These are phyloP conservation scores for Rhabditoides inermis DNA, from an alignment of 2,888 invertebrate genomes.

Conservation along the genomic window DNA sequence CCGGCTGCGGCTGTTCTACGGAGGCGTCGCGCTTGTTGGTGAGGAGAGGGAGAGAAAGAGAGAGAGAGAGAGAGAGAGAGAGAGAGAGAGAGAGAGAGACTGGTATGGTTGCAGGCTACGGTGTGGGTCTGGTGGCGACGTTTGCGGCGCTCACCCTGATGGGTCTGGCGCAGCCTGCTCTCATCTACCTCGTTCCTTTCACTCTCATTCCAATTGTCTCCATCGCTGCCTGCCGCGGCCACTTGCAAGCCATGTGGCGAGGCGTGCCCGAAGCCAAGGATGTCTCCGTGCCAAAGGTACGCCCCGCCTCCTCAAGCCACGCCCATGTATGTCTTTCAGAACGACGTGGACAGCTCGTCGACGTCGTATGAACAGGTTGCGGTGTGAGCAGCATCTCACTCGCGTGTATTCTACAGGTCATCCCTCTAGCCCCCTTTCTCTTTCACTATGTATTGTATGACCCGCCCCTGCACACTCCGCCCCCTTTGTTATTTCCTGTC, in stretches of 20 bases:
- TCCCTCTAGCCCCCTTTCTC: no score
- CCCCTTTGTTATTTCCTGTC: no score
- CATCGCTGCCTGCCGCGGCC: conserved; percentile 52
- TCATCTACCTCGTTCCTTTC: conserved; percentile 60
- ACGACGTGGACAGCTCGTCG: no score
- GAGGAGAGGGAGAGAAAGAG: background rate
- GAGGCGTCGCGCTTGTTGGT: conserved; percentile 32
- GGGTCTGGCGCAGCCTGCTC: conserved; percentile 60
- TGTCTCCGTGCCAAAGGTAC: no score
- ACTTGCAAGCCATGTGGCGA: conserved; percentile 52
- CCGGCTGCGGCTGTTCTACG: conserved; percentile 42
- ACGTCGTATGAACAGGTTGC: no score
- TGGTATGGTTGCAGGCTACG: conserved; percentile 56
- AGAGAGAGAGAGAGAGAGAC: background rate
- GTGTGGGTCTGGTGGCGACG: conserved; percentile 57
- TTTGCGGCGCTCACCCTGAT: conserved; percentile 58
- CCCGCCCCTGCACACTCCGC: no score
- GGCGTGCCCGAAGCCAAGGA: conserved; percentile 32
- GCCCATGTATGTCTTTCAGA: no score
- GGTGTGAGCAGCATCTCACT: no score
- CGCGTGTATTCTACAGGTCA: no score
- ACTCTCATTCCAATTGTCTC: conserved; percentile 54
- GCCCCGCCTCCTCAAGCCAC: no score
- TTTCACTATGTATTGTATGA: no score
- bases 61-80: background rate